phyloP scores from a whole-genome alignment of 2,797 vertebrate genomes.

The Ctenochaetus hawaiiensis region DNA sequence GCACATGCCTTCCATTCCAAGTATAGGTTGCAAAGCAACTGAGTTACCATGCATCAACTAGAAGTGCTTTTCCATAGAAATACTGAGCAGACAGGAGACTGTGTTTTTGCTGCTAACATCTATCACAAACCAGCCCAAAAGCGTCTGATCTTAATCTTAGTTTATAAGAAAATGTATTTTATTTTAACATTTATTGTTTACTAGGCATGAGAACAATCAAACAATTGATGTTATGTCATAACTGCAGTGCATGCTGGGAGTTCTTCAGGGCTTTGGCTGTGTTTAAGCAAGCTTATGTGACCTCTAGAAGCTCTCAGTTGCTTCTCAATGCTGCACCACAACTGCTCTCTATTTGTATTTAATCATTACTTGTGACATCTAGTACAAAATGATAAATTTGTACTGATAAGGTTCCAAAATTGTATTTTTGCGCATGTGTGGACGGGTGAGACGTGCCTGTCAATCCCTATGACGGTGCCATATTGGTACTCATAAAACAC shows the following conservation, averaged over 20 bases:
- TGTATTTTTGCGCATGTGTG: background rate
- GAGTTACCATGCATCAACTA: constrained; percentile 1
- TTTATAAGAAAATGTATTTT: background rate
- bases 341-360: background rate
- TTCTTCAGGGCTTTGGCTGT: background rate
- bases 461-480: constrained; percentile 13
- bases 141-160: background rate
- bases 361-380: constrained; percentile 28
- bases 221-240: constrained; percentile 26
- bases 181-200: background rate
- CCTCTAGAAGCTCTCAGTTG: background rate
- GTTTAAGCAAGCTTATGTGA: constrained; percentile 15
- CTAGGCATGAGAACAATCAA: background rate
- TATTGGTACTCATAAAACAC: constrained; percentile 32
- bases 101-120: background rate
- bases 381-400: constrained; percentile 33
- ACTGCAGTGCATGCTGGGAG: constrained; percentile 30
- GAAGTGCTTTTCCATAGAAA: constrained; percentile 9
- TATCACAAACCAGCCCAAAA: background rate
- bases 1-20: constrained; percentile 20
- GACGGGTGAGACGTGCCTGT: background rate
- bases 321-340: background rate
- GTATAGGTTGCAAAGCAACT: background rate
- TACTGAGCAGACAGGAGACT: background rate
- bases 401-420: constrained; percentile 9